These are phyloP conservation scores for Unio pictorum DNA, from an alignment of 2,888 invertebrate species.

Conservation along the genomic window DNA sequence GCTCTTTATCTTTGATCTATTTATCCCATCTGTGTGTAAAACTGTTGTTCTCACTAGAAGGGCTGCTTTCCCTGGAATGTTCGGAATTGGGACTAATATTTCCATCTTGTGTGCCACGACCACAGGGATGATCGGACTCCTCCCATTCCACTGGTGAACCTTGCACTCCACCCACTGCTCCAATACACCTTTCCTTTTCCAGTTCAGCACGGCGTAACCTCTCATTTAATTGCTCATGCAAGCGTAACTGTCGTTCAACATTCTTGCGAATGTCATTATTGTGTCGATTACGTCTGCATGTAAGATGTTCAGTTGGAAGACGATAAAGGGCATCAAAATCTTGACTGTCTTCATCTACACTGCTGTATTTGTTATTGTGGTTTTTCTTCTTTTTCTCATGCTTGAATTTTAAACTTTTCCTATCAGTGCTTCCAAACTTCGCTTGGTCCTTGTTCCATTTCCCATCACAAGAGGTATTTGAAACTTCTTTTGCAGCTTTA, in stretches of 20 bases:
- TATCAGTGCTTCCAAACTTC: too few species aligned
- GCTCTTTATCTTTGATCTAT: too few species aligned
- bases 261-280: constrained; percentile 27
- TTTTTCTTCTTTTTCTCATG: constrained; percentile 36
- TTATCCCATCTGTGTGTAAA: too few species aligned
- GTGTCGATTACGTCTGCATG: constrained; percentile 18
- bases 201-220: constrained; percentile 38
- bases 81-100: constrained; percentile 26
- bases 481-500: constrained; percentile 6
- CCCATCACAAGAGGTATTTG: too few species aligned
- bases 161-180: constrained; percentile 40
- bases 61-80: constrained; percentile 40
- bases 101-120: constrained; percentile 12
- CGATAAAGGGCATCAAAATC: constrained; percentile 57
- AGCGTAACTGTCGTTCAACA: constrained; percentile 34
- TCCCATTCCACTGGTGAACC: constrained; percentile 15
- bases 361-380: constrained; percentile 26
- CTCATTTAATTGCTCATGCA: constrained; percentile 44
- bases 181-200: constrained; percentile 40
- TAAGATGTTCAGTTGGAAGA: constrained; percentile 58
- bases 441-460: too few species aligned
- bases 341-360: constrained; percentile 37
- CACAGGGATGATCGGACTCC: constrained; percentile 10
- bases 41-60: constrained; percentile 22
- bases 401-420: too few species aligned